Base-by-base conservation (phyloP, 2,797 vertebrate species). In the Xenopus petersii region DNA sequence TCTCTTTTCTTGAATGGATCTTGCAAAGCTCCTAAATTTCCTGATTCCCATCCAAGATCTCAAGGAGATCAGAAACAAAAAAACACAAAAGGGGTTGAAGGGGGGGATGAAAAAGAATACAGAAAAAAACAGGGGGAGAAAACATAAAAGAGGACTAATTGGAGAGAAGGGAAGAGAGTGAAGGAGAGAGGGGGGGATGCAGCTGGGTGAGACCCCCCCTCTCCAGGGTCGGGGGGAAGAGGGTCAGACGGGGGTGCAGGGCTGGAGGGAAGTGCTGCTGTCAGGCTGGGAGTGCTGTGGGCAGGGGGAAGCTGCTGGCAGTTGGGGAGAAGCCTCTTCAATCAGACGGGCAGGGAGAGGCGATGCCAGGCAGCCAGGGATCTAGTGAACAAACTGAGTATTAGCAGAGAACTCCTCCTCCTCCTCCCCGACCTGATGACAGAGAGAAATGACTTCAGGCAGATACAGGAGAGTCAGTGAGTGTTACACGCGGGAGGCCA, bases 381-480 rank as follows among this genome's bases (percentile, higher is more conserved):
- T 95, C 94, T 91, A 81, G 84, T 91, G 93, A 94, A 96, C 93
- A 94, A 96, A 96, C 93, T 93, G 94, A 94, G 96, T 94, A 95
- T 94, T 95, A 95, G 93, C 88, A 94, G 10, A 6, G 6, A 98
- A 97, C 96, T 96, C 97, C 97, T 96, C 96, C 95, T 56, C 54
- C 54, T 56, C 54, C 54, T 95, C 94, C 93, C 93, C 92, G 90
- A 91, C 92, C 91, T 89, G 96, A 92, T 96, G 97, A 95, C 95
- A 96, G 94, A 90, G 91, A 91, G 93, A 95, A 94, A 94, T 93
- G 93, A 91, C 94, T 93, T 93, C 92, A 61, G 94, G 90, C 90
- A 93, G 93, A 21, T 93, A 89, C 94, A 84, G 73, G 83, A 74
- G 81, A 96, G 95, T 91, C 91, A 93, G 95, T 94, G 95, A 83